These are phyloP conservation scores for Bombus turneri DNA, from an alignment of 1,140 invertebrate species.

Conservation along the genomic window DNA sequence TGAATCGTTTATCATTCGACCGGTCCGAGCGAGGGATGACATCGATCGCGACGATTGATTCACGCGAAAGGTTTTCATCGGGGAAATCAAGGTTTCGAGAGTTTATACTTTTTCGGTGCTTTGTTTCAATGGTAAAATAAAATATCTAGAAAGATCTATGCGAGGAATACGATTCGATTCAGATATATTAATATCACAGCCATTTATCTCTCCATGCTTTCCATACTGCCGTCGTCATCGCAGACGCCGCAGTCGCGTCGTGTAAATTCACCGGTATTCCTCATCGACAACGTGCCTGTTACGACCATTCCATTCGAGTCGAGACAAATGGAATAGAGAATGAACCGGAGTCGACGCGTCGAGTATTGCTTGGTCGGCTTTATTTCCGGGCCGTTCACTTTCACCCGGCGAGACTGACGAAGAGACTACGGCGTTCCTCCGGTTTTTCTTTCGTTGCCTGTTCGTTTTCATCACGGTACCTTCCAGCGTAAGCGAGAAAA, in stretches of 20 bases:
- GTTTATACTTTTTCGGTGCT: too few relatives aligned
- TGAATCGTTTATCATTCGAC: too few relatives aligned
- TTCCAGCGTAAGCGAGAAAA: conserved; percentile 26
- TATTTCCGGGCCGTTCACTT: conserved; percentile 61
- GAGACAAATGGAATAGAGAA: conserved; percentile 12
- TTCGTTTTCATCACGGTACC: conserved; percentile 26
- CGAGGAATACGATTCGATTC: too few relatives aligned
- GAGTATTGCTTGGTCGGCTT: conserved; percentile 49
- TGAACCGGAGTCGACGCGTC: background rate
- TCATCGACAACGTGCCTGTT: background rate
- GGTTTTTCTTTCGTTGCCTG: background rate
- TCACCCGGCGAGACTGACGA: conserved; percentile 21
- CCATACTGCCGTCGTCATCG: too few relatives aligned
- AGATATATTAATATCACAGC: too few relatives aligned
- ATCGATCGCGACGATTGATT: too few relatives aligned
- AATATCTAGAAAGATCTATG: rapidly evolving
- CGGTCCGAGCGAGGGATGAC: too few relatives aligned
- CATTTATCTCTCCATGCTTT: too few relatives aligned
- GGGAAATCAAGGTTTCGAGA: too few relatives aligned
- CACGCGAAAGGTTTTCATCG: too few relatives aligned
- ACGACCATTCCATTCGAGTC: background rate
- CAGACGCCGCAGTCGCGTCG: background rate
- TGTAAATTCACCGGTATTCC: background rate
- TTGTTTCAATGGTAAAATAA: too few relatives aligned
- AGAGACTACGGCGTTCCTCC: background rate